Evolutionary conservation across 2,113 vertebrate species (phyloP).

Genomic region (Butorides virescens): DNA sequence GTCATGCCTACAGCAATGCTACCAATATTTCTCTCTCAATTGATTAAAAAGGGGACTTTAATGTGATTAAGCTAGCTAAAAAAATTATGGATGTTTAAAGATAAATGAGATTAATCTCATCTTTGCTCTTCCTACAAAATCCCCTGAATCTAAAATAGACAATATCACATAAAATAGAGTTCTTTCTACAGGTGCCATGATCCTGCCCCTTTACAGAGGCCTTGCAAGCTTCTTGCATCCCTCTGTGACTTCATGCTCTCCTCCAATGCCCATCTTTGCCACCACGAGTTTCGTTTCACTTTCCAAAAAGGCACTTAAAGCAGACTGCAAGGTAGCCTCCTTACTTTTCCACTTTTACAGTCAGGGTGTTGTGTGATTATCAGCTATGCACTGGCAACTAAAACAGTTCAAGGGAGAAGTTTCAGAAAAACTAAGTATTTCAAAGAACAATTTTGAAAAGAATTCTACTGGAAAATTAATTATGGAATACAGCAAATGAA

Average conservation of each 20-base stretch:
- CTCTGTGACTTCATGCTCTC: neutral
- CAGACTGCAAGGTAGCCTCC: neutral
- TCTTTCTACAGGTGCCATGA: neutral
- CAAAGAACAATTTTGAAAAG: neutral
- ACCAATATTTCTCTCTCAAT: neutral
- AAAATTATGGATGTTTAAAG: neutral
- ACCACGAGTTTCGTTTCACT: neutral
- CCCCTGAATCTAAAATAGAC: neutral
- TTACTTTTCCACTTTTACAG: neutral
- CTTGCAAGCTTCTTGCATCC: neutral
- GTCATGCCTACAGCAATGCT: neutral
- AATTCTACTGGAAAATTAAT: neutral
- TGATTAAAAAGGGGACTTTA: neutral
- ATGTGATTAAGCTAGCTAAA: neutral
- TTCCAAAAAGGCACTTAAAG: neutral
- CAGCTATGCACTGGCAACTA: rapidly evolving
- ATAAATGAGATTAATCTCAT: neutral
- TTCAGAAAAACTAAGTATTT: neutral
- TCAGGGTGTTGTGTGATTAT: neutral
- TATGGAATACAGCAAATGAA: neutral
- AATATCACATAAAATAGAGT: neutral
- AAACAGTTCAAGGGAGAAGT: neutral
- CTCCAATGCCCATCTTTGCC: neutral
- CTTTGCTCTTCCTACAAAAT: neutral
- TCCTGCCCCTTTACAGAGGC: neutral